phyloP scores from a whole-genome alignment of 2,888 invertebrate genomes.

The Calliscelio sp. region DNA sequence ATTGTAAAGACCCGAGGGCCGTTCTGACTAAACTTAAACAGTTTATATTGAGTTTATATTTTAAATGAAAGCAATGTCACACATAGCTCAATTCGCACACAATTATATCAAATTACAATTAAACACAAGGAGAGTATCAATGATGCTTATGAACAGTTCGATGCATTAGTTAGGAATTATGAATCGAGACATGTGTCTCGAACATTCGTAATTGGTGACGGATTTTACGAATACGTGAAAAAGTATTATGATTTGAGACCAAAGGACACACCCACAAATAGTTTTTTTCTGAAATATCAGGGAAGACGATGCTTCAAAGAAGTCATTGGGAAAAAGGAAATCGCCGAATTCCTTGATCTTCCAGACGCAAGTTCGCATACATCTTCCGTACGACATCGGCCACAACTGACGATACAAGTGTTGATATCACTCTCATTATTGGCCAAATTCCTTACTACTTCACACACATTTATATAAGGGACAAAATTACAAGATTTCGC shows the following conservation, averaged over 20 bases:
- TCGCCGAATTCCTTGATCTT: no score
- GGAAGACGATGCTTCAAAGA: background rate
- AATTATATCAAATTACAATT: background rate
- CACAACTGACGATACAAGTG: no score
- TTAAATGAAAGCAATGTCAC: background rate
- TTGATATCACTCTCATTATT: background rate
- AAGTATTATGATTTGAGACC: background rate
- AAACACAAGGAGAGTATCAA: background rate
- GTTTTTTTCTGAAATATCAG: slow-evolving; percentile 8
- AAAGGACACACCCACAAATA: slow-evolving; percentile 2
- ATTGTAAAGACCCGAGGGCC: background rate
- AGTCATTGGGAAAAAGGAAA: slow-evolving; percentile 8
- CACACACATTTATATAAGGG: no score
- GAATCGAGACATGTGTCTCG: background rate
- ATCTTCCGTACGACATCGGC: background rate
- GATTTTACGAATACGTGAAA: slow-evolving; percentile 1
- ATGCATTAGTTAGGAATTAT: background rate
- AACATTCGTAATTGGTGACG: background rate
- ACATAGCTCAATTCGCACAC: background rate
- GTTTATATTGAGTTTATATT: no score
- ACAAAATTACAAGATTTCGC: no score
- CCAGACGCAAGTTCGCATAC: no score
- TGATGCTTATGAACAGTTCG: background rate
- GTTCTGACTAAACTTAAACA: background rate
- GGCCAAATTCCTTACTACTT: no score